These are phyloP conservation scores for Nycteola revayana DNA, from an alignment of 2,888 invertebrate species.

Conservation along the genomic window DNA sequence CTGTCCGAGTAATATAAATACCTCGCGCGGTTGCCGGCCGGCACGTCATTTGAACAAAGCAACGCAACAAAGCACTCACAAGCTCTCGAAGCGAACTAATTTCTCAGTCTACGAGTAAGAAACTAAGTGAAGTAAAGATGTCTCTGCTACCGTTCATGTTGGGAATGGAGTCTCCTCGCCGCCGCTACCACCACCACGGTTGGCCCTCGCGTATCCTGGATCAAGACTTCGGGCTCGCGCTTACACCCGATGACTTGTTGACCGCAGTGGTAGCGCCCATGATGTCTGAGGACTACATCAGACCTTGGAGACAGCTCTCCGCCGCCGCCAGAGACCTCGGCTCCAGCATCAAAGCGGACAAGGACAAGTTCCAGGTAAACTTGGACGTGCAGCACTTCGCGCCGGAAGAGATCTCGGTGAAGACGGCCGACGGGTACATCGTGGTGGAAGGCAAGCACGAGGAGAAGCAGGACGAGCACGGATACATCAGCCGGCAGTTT, in stretches of 20 bases:
- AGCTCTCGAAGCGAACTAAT: no score
- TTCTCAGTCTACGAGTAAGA: no score
- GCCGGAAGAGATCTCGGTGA: slow-evolving; percentile 88
- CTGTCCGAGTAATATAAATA: not conserved
- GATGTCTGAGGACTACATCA: slow-evolving; percentile 45
- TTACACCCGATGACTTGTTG: slow-evolving; percentile 60
- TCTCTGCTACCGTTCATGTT: slow-evolving; percentile 50
- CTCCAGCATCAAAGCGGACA: slow-evolving; percentile 75
- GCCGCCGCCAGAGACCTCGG: slow-evolving; percentile 66
- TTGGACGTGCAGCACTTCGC: slow-evolving; percentile 88
- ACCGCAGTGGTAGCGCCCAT: slow-evolving; percentile 44
- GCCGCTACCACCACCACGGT: slow-evolving; percentile 18
- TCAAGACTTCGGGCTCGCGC: slow-evolving; percentile 62
- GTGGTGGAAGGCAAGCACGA: slow-evolving; percentile 89
- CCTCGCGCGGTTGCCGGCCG: no score
- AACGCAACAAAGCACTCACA: no score
- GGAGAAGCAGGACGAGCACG: slow-evolving; percentile 87
- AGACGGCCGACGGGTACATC: slow-evolving; percentile 85
- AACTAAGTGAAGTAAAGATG: slow-evolving; percentile 35
- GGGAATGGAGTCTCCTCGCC: slow-evolving; percentile 40
- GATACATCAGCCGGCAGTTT: slow-evolving; percentile 87
- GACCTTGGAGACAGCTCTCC: slow-evolving; percentile 63
- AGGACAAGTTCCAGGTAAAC: slow-evolving; percentile 84
- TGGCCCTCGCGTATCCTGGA: slow-evolving; percentile 51
- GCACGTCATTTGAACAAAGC: no score